These are phyloP conservation scores for Cavia porcellus DNA, from an alignment of 2,113 vertebrate species.

Conservation along the genomic window DNA sequence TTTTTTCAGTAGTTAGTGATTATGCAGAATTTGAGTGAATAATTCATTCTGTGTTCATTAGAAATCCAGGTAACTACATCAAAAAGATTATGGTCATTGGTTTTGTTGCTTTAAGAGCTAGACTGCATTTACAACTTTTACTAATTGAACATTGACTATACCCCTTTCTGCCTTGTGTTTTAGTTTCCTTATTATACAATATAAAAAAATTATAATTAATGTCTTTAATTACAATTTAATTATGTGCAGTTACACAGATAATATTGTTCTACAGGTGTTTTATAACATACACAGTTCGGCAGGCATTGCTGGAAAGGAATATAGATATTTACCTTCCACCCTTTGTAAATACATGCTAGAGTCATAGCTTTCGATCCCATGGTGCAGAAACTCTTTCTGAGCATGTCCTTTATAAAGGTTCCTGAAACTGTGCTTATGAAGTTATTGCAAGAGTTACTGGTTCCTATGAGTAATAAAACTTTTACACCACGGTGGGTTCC, in stretches of 20 bases:
- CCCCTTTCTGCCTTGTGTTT: background rate
- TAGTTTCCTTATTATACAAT: conserved; percentile 20
- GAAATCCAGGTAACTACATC: background rate
- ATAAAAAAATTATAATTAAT: background rate
- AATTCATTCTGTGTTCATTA: background rate
- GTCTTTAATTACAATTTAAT: background rate
- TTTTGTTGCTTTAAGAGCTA: background rate
- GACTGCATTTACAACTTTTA: conserved; percentile 5
- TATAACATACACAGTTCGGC: background rate
- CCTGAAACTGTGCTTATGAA: background rate
- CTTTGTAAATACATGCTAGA: too few relatives aligned
- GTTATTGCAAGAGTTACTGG: background rate
- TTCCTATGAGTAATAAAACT: background rate
- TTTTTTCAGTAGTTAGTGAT: background rate
- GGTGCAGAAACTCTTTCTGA: background rate
- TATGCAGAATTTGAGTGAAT: conserved; percentile 10
- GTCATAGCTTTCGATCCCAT: background rate
- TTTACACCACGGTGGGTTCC: background rate
- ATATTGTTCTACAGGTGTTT: background rate
- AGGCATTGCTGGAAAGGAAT: background rate
- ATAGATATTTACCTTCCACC: background rate
- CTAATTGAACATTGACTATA: conserved; percentile 5
- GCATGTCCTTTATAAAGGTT: background rate
- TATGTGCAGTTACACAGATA: background rate
- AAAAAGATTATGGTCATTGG: background rate